A percentile compares a stretch with the other conserved stretches of the same genome.
Conservation (phyloP, 1,140 invertebrate genomes). For the Pachypeltis micranthus region DNA sequence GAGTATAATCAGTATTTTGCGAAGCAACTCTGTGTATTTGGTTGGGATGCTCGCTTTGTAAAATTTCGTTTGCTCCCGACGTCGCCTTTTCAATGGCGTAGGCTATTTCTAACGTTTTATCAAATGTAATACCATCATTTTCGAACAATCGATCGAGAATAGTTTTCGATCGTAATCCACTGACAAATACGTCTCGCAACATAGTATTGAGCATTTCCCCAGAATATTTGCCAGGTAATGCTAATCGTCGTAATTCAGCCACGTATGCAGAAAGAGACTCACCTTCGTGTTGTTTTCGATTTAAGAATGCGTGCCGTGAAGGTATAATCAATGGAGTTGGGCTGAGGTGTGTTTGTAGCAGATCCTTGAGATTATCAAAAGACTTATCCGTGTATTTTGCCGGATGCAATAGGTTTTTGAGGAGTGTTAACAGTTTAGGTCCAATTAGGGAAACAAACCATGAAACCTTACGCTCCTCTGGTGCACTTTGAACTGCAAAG, state of each 20-base stretch:
- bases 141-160: neutral
- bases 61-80: neutral
- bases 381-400: neutral
- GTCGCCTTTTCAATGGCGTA: neutral
- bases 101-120: neutral
- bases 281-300: slow-evolving; percentile 4
- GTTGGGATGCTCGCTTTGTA: slow-evolving; percentile 1
- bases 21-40: neutral
- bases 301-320: neutral
- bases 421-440: neutral
- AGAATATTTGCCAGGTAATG: neutral
- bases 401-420: neutral
- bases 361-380: neutral
- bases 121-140: neutral
- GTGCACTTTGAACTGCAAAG: neutral
- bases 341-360: neutral
- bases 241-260: neutral
- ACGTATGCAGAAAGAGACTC: neutral
- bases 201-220: neutral
- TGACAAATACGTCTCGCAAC: neutral
- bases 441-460: neutral
- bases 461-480: neutral
- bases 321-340: neutral
- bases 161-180: neutral
- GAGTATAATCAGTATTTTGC: neutral